These are phyloP conservation scores for Crossocerus cetratus DNA, from an alignment of 2,888 invertebrate genomes.

Conservation along the genomic window DNA sequence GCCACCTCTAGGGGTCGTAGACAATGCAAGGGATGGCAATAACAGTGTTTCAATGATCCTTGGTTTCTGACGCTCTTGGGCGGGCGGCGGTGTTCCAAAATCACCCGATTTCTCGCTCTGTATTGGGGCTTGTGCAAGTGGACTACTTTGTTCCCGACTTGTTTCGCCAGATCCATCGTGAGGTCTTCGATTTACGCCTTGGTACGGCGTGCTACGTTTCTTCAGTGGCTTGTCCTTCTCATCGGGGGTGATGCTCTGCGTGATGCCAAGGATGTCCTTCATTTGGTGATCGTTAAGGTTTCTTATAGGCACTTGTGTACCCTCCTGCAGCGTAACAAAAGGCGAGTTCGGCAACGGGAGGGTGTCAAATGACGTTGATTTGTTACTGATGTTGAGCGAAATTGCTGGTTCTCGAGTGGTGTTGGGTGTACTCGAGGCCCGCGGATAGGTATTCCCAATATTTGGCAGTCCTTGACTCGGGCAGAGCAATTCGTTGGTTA, in stretches of 20 bases:
- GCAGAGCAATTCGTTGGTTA: background rate
- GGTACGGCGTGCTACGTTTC: background rate
- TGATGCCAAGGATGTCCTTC: slow-evolving; percentile 47
- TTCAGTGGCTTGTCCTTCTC: background rate
- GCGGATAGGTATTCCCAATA: background rate
- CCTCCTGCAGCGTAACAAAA: slow-evolving; percentile 35
- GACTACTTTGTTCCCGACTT: too few species aligned
- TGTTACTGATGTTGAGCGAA: background rate
- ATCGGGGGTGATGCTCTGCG: background rate
- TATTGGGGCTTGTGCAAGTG: too few species aligned
- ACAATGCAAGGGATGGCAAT: too few species aligned
- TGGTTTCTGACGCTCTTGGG: too few species aligned
- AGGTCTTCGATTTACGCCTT: too few species aligned
- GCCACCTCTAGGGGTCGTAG: too few species aligned
- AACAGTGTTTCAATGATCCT: too few species aligned
- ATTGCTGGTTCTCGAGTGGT: background rate
- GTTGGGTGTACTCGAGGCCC: background rate
- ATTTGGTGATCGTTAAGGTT: slow-evolving; percentile 39
- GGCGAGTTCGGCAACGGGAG: background rate
- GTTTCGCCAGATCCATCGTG: too few species aligned
- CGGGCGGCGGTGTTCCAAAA: too few species aligned
- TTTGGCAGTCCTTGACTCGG: slow-evolving; percentile 4
- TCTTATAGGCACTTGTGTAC: slow-evolving; percentile 20
- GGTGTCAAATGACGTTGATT: background rate
- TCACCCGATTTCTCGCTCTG: too few species aligned